Conservation (phyloP, 2,797 vertebrate species). For the Cryptoblepharus egeriae region DNA sequence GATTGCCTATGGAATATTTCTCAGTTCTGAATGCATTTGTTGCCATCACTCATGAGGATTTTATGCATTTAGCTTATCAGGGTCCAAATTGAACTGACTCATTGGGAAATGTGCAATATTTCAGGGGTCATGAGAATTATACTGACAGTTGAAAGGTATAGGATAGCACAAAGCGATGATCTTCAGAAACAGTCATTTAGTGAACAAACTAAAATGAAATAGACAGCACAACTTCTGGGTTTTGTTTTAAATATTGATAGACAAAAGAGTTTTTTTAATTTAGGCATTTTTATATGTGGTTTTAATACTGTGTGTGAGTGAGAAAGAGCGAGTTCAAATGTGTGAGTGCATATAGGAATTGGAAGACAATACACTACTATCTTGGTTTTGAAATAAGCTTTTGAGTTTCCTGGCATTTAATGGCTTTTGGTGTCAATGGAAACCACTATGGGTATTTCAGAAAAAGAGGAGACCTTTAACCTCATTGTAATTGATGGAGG, state of each 20-base stretch:
- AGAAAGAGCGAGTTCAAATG: too few relatives aligned
- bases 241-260: constrained; percentile 61
- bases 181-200: constrained; percentile 56
- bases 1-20: constrained; percentile 58
- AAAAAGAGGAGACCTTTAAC: constrained; percentile 17
- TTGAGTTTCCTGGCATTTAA: constrained; percentile 62
- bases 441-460: neutral
- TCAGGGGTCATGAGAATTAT: constrained; percentile 47
- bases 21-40: constrained; percentile 66
- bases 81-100: constrained; percentile 77
- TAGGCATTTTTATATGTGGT: constrained; percentile 68
- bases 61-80: constrained; percentile 79
- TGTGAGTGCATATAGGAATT: constrained; percentile 72
- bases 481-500: neutral
- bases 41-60: constrained; percentile 77
- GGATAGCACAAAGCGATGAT: constrained; percentile 62
- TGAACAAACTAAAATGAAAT: constrained; percentile 67
- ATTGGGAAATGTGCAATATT: constrained; percentile 73
- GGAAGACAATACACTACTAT: constrained; percentile 71
- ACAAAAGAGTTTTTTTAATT: constrained; percentile 27
- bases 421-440: constrained; percentile 19
- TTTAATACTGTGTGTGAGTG: constrained; percentile 51
- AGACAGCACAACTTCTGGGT: constrained; percentile 63
- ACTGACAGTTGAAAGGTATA: constrained; percentile 57
- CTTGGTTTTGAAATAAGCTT: constrained; percentile 76